phyloP scores from a whole-genome alignment of 2,113 vertebrate genomes.

The Grammomys dolichurus region DNA sequence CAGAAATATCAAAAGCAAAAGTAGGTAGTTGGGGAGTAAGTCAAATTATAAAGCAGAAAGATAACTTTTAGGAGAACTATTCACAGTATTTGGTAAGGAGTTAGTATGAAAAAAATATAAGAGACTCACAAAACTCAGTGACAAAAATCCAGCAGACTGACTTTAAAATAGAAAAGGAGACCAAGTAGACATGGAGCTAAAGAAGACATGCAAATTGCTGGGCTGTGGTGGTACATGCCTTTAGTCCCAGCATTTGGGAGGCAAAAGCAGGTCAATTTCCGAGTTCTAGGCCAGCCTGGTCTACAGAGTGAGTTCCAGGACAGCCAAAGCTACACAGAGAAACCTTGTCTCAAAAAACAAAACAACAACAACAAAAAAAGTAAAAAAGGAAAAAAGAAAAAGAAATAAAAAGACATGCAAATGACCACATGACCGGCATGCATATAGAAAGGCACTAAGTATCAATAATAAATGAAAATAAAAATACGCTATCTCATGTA shows the following conservation, averaged over 20 bases:
- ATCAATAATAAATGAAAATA: background rate
- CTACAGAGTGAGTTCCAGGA: too few species aligned
- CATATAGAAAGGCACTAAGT: background rate
- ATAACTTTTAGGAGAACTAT: background rate
- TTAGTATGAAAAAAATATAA: background rate
- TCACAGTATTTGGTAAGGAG: background rate
- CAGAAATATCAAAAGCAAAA: background rate
- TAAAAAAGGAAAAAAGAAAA: too few species aligned
- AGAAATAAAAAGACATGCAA: background rate
- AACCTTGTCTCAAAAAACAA: too few species aligned
- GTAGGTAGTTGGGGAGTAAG: background rate
- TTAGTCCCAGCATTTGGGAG: too few species aligned
- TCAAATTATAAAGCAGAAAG: background rate
- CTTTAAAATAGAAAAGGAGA: background rate
- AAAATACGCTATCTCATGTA: background rate
- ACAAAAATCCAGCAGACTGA: background rate
- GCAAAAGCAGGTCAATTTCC: too few species aligned
- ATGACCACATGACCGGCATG: background rate
- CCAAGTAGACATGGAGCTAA: background rate
- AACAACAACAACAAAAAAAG: too few species aligned
- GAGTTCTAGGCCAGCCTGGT: too few species aligned
- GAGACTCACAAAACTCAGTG: background rate
- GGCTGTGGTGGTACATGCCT: too few species aligned
- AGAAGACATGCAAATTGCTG: background rate
- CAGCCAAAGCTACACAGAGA: too few species aligned